Evolutionary conservation across 2,113 vertebrate species (phyloP), one percentile per base, ranked within the genome.

Genomic region (Labeo rohita): DNA sequence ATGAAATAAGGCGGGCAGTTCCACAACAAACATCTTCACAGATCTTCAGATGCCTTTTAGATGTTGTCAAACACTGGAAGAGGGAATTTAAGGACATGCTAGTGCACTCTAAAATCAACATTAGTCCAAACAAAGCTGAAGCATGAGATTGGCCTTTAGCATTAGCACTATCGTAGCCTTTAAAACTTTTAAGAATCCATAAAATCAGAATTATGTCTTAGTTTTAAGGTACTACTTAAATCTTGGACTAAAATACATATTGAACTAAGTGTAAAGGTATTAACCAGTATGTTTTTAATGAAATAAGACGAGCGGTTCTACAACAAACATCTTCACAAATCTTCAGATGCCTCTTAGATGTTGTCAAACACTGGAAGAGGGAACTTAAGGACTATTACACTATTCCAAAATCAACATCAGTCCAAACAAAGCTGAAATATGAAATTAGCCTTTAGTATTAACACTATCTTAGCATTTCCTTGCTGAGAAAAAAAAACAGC

Each of bases 11-110:
- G 77, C 54, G 0, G 16, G 23, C 23, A 3, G 72, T 23, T 23
- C 72, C 72, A 52, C 68, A 74, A 74, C 45, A 74, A 74, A 47
- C 72, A 74, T 74, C 68, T 45, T 72, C 4, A 10, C 4, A 72
- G 18, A n/a, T 72, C 39, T 39, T 78, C 34, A 39, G 34, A 59
- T 16, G 1, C 5, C 23, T 0, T 8, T 47, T 77, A 16, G 74
- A 77, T 16, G 23, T 15, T 76, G 47, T 56, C 50, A 49, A 74
- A 74, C 43, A 73, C 21, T 10, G 2, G 70, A 73, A 73, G 18
- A 74, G 21, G n/a, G 43, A 74, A 23, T 18, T 23, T 21, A 47
- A 74, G 43, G 16, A 43, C 18, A 74, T 13, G 47, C 4, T 74
- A 47, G 45, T n/a, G 7, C 1, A 2, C 72, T 73, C 21, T 43